Percentiles rank a stretch among this genome's conserved stretches.
Evolutionary conservation across 1,140 invertebrate species (phyloP).

Genomic region (Drosophila obscura): DNA sequence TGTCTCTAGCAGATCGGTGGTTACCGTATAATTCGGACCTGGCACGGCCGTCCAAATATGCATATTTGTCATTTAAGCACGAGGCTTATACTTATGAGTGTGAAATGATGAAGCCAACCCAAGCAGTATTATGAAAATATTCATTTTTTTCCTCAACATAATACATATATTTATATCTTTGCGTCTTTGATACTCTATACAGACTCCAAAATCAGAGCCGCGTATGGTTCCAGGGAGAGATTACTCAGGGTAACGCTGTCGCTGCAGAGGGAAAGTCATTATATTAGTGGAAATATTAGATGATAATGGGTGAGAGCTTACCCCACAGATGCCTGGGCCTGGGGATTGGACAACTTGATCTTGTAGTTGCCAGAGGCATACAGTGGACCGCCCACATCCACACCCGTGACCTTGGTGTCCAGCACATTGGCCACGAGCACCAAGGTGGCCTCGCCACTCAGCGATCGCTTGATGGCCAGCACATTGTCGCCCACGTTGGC

Average conservation of each 20-base stretch:
- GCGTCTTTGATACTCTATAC: constrained; percentile 75
- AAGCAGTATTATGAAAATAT: too few species aligned
- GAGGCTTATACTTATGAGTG: too few species aligned
- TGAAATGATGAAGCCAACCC: too few species aligned
- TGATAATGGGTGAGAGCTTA: constrained; percentile 42
- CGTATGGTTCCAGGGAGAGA: constrained; percentile 58
- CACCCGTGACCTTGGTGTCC: constrained; percentile 25
- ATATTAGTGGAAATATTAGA: constrained; percentile 3
- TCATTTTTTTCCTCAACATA: too few species aligned
- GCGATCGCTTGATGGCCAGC: constrained; percentile 54
- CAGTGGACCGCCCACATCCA: constrained; percentile 51
- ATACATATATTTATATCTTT: constrained; percentile 17
- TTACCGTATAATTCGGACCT: too few species aligned
- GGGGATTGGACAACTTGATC: constrained; percentile 57
- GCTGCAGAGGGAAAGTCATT: constrained; percentile 14
- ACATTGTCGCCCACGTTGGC: constrained; percentile 63
- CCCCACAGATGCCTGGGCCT: constrained; percentile 48
- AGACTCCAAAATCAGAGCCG: constrained; percentile 69
- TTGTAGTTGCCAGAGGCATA: constrained; percentile 50
- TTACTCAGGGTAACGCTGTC: constrained; percentile 46
- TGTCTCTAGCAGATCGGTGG: too few species aligned
- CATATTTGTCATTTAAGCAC: too few species aligned
- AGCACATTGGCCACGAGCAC: constrained; percentile 69
- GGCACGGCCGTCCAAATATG: too few species aligned
- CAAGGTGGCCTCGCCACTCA: constrained; percentile 51